These are phyloP conservation scores for Microtus oregoni DNA, from an alignment of 2,113 vertebrate genomes.

Conservation along the genomic window DNA sequence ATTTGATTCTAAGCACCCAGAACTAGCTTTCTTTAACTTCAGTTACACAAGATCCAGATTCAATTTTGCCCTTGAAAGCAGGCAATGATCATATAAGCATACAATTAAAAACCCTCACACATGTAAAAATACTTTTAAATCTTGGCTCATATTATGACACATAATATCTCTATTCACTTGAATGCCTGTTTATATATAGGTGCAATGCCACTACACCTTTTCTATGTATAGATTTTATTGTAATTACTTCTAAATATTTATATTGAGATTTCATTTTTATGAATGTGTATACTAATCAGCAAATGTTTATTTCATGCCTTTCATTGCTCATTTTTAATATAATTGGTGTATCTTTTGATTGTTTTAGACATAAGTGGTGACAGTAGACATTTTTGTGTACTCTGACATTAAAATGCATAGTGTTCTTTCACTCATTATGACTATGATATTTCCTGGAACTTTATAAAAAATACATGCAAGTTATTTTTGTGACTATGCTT, in stretches of 20 bases:
- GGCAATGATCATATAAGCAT: not conserved
- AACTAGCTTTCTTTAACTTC: not conserved
- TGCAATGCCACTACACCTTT: not conserved
- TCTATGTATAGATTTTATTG: not conserved
- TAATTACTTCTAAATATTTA: not conserved
- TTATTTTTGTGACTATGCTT: not conserved
- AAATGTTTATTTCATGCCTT: not conserved
- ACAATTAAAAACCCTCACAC: too few relatives aligned
- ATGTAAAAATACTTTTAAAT: not conserved
- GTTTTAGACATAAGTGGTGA: not conserved
- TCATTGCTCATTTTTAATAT: not conserved
- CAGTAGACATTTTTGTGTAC: not conserved
- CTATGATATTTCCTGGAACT: not conserved
- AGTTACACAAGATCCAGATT: fast-evolving
- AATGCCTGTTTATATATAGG: too few relatives aligned
- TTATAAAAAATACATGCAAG: not conserved
- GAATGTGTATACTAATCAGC: not conserved
- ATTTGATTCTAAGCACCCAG: not conserved
- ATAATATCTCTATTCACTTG: not conserved
- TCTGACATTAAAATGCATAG: not conserved
- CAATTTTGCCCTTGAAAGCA: not conserved
- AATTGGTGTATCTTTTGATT: not conserved
- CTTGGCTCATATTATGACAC: not conserved
- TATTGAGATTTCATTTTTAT: not conserved
- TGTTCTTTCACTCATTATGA: not conserved